Evolutionary conservation across 1,140 invertebrate species (phyloP), one percentile per base, ranked within the genome.

Genomic region (Whitmania pigra): DNA sequence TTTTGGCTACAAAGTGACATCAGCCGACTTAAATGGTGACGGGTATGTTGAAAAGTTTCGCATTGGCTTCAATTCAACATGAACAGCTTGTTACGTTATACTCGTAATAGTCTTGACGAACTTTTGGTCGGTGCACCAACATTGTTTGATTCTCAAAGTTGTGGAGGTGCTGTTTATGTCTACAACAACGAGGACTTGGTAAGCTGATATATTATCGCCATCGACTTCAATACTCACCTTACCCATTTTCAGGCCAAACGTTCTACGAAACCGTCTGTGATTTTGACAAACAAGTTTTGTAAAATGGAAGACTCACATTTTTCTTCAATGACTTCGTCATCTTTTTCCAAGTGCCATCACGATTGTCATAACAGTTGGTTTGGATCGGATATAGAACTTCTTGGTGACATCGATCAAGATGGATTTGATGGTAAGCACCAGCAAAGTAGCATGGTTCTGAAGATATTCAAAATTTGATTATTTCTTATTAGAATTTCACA

Each of bases 101-200:
- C 57, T 15, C 22, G 22, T 7, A 57, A 57, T 13, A 63, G 57
- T 22, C 29, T 63, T 7, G 57, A 63, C 11, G 57, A 63, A 25
- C 57, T 63, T 13, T 22, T 63, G 57, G 57, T 63, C 2, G 57
- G 57, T 7, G 57, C 57, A 11, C 57, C 57, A 63, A 22, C 29
- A 13, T 63, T 25, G 5, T 5, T 13, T 4, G 57, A 31, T 63
- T 22, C 29, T 22, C 22, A 63, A 25, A 63, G 20, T 18, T 63
- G 57, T 63, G 57, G 57, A 11, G 57, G 57, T 25, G 11, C 57
- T 31, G 29, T 63, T 11, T 63, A 63, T 18, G 57, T 63, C 29
- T 63, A 63, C 57, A 63, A 31, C 57, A 63, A 22, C 57, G 29
- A 63, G 57, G 57, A 31, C 29, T 63, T 25, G 22, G 57, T 63